These are phyloP conservation scores for Gila orcuttii DNA, from an alignment of 2,113 vertebrate species.

Conservation along the genomic window DNA sequence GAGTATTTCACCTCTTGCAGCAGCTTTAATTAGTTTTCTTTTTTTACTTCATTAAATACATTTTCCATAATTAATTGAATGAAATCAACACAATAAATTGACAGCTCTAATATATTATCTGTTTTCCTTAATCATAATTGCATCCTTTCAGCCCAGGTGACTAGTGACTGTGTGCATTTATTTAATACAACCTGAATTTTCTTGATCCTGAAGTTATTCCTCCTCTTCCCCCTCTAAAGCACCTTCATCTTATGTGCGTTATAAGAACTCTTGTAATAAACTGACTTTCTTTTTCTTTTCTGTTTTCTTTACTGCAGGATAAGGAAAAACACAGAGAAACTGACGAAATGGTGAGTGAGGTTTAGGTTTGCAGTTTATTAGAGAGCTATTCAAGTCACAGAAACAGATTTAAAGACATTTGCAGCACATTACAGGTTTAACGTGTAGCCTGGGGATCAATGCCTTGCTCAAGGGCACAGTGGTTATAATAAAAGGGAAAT, in stretches of 20 bases:
- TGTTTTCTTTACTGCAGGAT: slow-evolving; percentile 67
- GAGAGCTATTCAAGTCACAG: background rate
- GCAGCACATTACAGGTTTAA: background rate
- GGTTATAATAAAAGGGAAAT: no score
- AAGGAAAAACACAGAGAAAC: slow-evolving; percentile 76
- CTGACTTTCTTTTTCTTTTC: slow-evolving; percentile 1
- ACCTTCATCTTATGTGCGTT: background rate
- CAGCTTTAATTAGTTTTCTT: background rate
- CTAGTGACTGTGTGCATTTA: background rate
- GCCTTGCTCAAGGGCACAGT: no score
- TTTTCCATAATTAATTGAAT: no score
- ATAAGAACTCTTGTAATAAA: background rate
- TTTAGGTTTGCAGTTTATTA: background rate
- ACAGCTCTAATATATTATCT: no score
- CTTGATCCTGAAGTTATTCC: background rate
- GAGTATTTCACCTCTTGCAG: slow-evolving; percentile 52
- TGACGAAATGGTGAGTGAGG: slow-evolving; percentile 70
- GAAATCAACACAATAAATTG: no score
- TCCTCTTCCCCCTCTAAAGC: background rate
- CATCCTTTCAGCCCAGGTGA: background rate
- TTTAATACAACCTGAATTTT: background rate
- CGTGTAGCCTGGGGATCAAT: no score
- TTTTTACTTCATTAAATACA: background rate
- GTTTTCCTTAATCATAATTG: no score
- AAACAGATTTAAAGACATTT: background rate